Conservation (phyloP, 92 coral and sea anemone genomes). For the Hydrozoanthus gracilis region DNA sequence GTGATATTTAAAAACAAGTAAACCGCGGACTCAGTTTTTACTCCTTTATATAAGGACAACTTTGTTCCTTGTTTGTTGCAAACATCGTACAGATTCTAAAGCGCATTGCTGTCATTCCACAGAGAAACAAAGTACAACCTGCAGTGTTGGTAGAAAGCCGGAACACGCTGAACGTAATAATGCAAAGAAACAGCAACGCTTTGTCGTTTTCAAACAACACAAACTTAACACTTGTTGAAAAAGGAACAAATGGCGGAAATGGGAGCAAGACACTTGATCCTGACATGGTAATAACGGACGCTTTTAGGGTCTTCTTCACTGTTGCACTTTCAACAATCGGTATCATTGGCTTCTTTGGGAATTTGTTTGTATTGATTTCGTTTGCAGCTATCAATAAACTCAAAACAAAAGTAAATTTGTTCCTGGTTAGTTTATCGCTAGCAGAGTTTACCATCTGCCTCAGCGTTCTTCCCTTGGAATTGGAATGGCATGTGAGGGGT, state of each 20-base stretch:
- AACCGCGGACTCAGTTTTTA: not conserved
- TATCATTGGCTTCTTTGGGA: constrained; percentile 66
- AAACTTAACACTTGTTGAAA: not conserved
- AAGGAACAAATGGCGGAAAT: not conserved
- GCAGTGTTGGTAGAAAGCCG: not conserved
- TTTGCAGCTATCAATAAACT: constrained; percentile 69
- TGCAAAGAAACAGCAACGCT: not conserved
- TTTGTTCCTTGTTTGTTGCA: not conserved
- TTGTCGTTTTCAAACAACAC: not conserved
- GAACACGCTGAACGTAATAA: not conserved
- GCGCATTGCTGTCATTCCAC: not conserved
- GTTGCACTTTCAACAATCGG: constrained; percentile 57
- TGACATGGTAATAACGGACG: constrained; percentile 32
- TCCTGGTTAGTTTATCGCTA: constrained; percentile 76
- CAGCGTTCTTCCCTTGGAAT: constrained; percentile 70
- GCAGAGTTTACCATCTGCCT: constrained; percentile 65
- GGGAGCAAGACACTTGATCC: not conserved
- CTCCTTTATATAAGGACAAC: not conserved
- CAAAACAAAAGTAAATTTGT: constrained; percentile 70
- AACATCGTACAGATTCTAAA: not conserved
- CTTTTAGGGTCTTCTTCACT: constrained; percentile 42
- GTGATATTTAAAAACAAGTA: not conserved
- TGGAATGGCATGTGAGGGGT: constrained; percentile 70
- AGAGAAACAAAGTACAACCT: not conserved
- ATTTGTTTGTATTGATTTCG: constrained; percentile 67